Evolutionary conservation across 2,113 vertebrate species (phyloP).

Genomic region (Tylochromis polylepis): DNA sequence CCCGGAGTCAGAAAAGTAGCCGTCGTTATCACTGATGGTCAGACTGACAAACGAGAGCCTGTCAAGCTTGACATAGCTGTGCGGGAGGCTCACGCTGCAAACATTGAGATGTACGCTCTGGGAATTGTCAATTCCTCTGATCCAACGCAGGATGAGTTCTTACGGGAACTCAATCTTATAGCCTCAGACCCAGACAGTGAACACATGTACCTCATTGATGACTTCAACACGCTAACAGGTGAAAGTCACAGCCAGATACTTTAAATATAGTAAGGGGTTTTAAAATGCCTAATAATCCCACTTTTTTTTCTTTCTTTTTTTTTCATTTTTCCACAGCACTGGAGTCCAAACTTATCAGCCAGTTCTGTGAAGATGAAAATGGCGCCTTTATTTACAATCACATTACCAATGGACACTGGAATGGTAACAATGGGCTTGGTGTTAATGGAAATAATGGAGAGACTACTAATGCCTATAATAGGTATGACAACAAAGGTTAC

Average conservation of each 20-base stretch:
- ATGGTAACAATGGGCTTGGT: conserved; percentile 42
- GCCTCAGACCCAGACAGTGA: conserved; percentile 88
- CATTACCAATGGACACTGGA: conserved; percentile 69
- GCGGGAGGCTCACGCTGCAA: conserved; percentile 84
- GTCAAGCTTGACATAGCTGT: conserved; percentile 84
- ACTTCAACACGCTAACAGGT: conserved; percentile 89
- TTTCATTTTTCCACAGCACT: conserved; percentile 66
- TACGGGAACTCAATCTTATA: conserved; percentile 85
- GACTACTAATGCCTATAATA: conserved; percentile 1
- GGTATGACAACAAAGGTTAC: neutral
- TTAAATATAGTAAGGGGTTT: neutral
- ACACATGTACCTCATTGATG: conserved; percentile 88
- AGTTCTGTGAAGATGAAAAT: conserved; percentile 90
- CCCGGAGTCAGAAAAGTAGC: conserved; percentile 83
- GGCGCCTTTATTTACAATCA: conserved; percentile 79
- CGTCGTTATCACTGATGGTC: conserved; percentile 86
- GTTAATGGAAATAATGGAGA: conserved; percentile 27
- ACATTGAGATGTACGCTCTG: conserved; percentile 89
- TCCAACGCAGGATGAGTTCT: conserved; percentile 80
- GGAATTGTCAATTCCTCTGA: conserved; percentile 86
- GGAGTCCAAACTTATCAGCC: conserved; percentile 86
- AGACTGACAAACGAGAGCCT: conserved; percentile 84
- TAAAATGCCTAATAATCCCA: neutral
- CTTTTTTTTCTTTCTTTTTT: neutral
- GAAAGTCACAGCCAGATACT: neutral